Evolutionary conservation across 2,797 vertebrate species (phyloP).

Genomic region (Prionace glauca): DNA sequence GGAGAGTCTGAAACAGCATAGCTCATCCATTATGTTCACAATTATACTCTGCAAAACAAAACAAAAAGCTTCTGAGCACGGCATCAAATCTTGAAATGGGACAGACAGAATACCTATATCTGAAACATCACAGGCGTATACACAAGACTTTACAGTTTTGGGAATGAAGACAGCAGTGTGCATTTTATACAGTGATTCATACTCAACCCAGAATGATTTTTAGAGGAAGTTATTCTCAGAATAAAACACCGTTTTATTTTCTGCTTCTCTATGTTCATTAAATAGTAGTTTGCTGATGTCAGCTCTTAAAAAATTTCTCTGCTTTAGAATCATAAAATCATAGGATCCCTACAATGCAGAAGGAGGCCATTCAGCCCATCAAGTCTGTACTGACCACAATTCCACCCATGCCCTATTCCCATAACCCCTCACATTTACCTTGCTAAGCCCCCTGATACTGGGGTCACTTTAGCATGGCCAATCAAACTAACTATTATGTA

Average conservation of each 20-base stretch:
- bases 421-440: too few relatives aligned
- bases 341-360: too few relatives aligned
- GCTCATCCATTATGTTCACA: constrained; percentile 20
- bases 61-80: background rate
- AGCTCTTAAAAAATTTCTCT: background rate
- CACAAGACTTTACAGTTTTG: background rate
- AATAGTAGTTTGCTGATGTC: background rate
- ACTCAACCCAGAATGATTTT: background rate
- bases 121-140: background rate
- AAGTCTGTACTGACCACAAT: too few relatives aligned
- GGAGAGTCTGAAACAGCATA: background rate
- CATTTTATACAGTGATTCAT: background rate
- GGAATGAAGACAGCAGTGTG: background rate
- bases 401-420: too few relatives aligned
- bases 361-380: too few relatives aligned
- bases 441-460: too few relatives aligned
- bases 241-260: background rate
- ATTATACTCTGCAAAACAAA: background rate
- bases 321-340: too few relatives aligned
- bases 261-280: background rate
- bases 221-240: background rate
- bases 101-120: background rate
- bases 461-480: too few relatives aligned
- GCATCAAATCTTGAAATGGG: background rate
- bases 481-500: background rate